Evolutionary conservation across 2,113 vertebrate species (phyloP), one percentile per base, ranked within the genome.

Genomic region (Vidua macroura): DNA sequence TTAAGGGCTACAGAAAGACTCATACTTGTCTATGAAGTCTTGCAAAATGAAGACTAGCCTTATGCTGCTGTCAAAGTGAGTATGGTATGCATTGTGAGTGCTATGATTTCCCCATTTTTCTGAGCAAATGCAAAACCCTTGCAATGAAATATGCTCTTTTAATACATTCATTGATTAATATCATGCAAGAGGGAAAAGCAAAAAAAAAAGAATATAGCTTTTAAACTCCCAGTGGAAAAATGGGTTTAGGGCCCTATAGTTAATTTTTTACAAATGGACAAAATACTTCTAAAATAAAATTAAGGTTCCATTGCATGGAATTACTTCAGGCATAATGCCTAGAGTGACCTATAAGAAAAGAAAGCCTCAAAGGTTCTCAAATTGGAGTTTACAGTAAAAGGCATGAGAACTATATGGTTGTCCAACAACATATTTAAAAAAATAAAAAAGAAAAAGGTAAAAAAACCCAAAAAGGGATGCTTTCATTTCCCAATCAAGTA

Each of bases 181-280:
- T 21, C 4, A 17, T 24, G 3, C 2, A 9, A 68, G 17, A 48
- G 23, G 15, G 16, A 35, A 21, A 58, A 48, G 4, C 0, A 7
- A 25, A 25, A 41, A 33, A 22, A 24, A 28, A 67, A 16, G 1
- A 39, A 20, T 2, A 24, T 13, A 27, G 14, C 5, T 16, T 39
- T 37, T n/a, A 16, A 75, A 25, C 4, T 16, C 8, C 1, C 51
- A 44, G 10, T 35, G 6, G 9, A 39, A 48, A 80, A 58, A 67
- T 59, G 6, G 7, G 10, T 44, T 80, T 83, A 17, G 14, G 10
- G 31, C 3, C 7, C 24, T 22, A 35, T 31, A 60, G 8, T 6
- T 44, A 31, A 10, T 46, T 55, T 51, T 10, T 69, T 56, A 37
- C 2, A 33, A 88, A 56, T 30, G 7, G 48, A 25, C 3, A 35